Conservation (phyloP, 2,113 vertebrate genomes). For the Rhinolophus sinicus region DNA sequence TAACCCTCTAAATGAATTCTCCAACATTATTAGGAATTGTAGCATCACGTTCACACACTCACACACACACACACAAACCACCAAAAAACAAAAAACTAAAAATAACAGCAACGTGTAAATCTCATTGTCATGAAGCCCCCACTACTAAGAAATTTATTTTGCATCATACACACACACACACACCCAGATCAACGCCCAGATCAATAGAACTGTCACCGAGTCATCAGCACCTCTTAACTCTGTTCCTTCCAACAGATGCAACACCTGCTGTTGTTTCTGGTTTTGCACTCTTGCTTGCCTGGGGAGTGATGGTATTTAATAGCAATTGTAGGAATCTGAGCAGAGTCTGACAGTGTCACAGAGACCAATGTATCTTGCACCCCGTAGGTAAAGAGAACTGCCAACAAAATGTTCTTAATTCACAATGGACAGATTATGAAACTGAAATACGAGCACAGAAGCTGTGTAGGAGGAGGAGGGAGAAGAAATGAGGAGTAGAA, state of each 20-base stretch:
- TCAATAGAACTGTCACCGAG: constrained; percentile 70
- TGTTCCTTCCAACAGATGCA: constrained; percentile 37
- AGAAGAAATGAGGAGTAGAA: neutral
- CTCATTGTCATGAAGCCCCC: neutral
- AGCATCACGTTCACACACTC: neutral
- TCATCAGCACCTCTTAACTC: constrained; percentile 44
- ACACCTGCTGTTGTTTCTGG: constrained; percentile 59
- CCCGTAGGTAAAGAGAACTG: neutral
- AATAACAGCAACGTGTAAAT: constrained; percentile 62
- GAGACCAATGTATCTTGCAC: constrained; percentile 39
- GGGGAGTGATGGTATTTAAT: constrained; percentile 28
- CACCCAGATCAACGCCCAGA: neutral
- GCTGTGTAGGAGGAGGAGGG: constrained; percentile 46
- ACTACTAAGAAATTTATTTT: constrained; percentile 45
- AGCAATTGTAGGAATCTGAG: neutral
- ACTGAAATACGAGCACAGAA: constrained; percentile 46
- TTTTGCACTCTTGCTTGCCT: constrained; percentile 1
- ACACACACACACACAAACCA: neutral
- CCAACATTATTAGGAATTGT: constrained; percentile 64
- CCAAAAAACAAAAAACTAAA: constrained; percentile 55
- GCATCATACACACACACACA: constrained; percentile 39
- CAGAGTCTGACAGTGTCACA: constrained; percentile 46
- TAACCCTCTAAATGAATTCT: constrained; percentile 61
- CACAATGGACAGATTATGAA: constrained; percentile 43
- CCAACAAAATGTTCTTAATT: constrained; percentile 56